Base-by-base conservation (phyloP, 2,888 invertebrate genomes). In the Plutella xylostella region DNA sequence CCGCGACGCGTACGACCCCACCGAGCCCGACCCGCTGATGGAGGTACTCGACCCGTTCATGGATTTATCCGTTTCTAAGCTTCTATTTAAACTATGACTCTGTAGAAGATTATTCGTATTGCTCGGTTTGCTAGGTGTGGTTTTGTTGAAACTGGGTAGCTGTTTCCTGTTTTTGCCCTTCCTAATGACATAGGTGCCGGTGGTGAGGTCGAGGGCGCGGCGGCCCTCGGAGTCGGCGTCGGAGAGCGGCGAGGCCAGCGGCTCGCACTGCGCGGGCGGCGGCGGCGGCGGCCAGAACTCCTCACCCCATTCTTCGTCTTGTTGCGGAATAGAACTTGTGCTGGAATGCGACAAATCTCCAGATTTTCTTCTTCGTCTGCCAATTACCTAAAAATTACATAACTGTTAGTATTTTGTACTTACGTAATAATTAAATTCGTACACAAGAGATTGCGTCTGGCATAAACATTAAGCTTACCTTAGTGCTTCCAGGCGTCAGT, bases 181-280 rank as follows among this genome's bases (percentile, higher is more conserved):
- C 37, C 93, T 84, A 49, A 94, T 91, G 31, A 93, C 89, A 63
- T 93, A 94, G n/a, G 93, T 94, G 22, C 93, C 92, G 50, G 87
- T 73, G 3, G 75, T 70, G 34, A 74, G 55, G 50, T 78, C 80
- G 50, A 72, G 73, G 22, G 56, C 51, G 30, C 76, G 66, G 37
- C 82, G 68, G 15, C 60, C 57, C 45, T 84, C 83, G 7, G 67
- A 58, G 45, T 84, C 83, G 21, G 56, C 68, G 61, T 91, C 91
- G 5, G 91, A 90, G 54, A 86, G 87, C 4, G 92, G 89, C 1
- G 92, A 92, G 9, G 88, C 86, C 6, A 89, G 85, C 9, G 90
- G 87, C 47, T 88, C 88, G 55, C 87, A 88, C 42, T 86, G 85
- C n/a, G 89, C 85, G 19, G 86, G 76, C 17, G 87, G 85, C 1